Evolutionary conservation across 2,797 vertebrate species (phyloP), one percentile per base, ranked within the genome.

Genomic region (Okamejei kenojei): DNA sequence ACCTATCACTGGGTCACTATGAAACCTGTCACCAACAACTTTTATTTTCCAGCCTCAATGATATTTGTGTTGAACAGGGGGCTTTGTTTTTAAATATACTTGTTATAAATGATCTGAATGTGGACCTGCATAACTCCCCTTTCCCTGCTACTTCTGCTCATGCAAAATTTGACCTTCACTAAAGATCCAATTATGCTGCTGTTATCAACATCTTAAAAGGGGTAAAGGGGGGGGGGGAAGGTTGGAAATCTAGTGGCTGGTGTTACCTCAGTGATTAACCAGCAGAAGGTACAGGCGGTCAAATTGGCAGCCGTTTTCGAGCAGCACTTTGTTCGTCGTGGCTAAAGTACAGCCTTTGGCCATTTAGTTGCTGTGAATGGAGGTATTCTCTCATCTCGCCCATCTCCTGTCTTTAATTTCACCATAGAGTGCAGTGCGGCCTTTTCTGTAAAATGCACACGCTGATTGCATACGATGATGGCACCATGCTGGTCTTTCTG

Each of bases 141-240:
- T 93, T 92, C 94, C 94, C 94, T 94, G 94, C 95, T 95, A 95
- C 93, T 90, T 91, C 93, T 68, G 93, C 74, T 81, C 93, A 93
- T 32, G 26, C n/a, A 35, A 93, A 29, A 78, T 58, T 23, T 93
- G 79, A 79, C 38, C n/a, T 23, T 65, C n/a, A 61, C 93, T 58
- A 32, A 93, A 93, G n/a, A 80, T 35, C 93, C 45, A 80, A 81
- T 79, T 80, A n/a, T 93, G 76, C 76, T 93, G 93, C 93, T 93
- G 73, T 93, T 92, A 54, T 92, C 54, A 45, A 76, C 35, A 45
- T 26, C 90, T 11, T 92, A 29, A 74, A 45, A 92, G 35, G 90
- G 65, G 45, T 54, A 54, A 54, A n/a, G 54, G n/a, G 32, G 63
- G 79, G 45, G 61, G 35, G 38, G 23, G n/a, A 8, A 10, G 74